Percentiles rank a stretch among this genome's conserved stretches.
Conservation (phyloP, 1,140 invertebrate species). For the Caenorhabditis brenneri region DNA sequence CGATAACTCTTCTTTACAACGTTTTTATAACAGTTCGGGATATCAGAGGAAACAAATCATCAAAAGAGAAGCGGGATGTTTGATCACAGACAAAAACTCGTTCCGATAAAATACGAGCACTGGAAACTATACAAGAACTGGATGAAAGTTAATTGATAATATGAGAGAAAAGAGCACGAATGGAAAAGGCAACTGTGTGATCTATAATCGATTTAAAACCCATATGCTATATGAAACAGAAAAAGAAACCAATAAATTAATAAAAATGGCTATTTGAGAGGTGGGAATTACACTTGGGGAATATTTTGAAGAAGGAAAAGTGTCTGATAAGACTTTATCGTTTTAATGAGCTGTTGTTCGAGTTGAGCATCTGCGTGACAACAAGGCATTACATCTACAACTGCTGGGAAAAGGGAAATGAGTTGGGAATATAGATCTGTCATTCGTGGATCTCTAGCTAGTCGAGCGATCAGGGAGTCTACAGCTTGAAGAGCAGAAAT, state of each 20-base stretch:
- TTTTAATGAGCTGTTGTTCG: conserved; percentile 59
- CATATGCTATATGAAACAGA: conserved; percentile 9
- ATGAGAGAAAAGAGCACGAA: background rate
- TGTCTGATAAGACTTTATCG: conserved; percentile 64
- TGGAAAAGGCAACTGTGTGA: background rate
- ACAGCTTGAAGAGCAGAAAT: conserved; percentile 47
- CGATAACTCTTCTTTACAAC: background rate
- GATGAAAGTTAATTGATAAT: too few species aligned
- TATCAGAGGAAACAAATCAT: background rate
- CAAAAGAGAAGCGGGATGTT: conserved; percentile 18
- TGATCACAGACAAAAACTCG: conserved; percentile 25
- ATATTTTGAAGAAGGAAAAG: conserved; percentile 49
- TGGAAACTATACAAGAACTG: background rate
- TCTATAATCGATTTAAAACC: background rate
- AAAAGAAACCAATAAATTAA: conserved; percentile 19
- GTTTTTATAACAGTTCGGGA: conserved; percentile 7
- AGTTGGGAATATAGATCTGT: conserved; percentile 63
- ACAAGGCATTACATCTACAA: conserved; percentile 64
- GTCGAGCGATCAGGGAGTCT: conserved; percentile 36
- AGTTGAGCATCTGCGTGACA: conserved; percentile 63
- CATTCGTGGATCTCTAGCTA: conserved; percentile 40
- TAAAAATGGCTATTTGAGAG: background rate
- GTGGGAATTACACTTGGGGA: background rate
- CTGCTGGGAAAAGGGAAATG: conserved; percentile 60
- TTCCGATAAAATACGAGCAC: background rate